Evolutionary conservation across 30 jellyfish, hydroid and myxozoan genomes (phyloP).

Genomic region (Rhopilema esculentum): DNA sequence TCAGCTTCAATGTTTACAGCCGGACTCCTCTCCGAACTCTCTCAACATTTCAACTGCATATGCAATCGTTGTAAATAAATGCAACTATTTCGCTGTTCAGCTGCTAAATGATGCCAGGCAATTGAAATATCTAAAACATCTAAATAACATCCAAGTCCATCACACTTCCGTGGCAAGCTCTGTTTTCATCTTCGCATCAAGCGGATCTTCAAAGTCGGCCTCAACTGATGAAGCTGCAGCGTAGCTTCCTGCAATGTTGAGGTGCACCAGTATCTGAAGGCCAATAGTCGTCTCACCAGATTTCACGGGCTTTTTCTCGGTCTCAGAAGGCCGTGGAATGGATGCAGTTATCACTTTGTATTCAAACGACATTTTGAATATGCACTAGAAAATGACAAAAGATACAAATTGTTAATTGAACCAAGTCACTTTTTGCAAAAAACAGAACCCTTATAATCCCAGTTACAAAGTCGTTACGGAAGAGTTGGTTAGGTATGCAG

Average conservation of each 20-base stretch:
- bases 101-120: background rate
- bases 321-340: constrained; percentile 37
- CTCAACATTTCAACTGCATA: background rate
- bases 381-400: constrained; percentile 42
- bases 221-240: constrained; percentile 2
- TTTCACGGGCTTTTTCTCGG: constrained; percentile 37
- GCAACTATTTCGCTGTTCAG: background rate
- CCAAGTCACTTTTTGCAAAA: too few species aligned
- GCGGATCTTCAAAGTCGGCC: constrained; percentile 32
- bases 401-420: background rate
- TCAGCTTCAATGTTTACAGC: background rate
- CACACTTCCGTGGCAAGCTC: constrained; percentile 20
- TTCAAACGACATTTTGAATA: constrained; percentile 75
- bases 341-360: constrained; percentile 77
- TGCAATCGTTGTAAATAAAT: too few species aligned
- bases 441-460: too few species aligned
- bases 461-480: too few species aligned
- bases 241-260: constrained; percentile 1
- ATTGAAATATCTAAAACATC: background rate
- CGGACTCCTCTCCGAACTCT: background rate
- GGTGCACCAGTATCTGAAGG: constrained; percentile 54
- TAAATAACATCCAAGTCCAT: background rate
- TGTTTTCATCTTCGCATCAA: constrained; percentile 10
- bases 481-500: too few species aligned
- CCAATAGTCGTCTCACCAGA: constrained; percentile 55